phyloP scores from a whole-genome alignment of 2,888 invertebrate species.

The Meiosimyza decipiens region DNA sequence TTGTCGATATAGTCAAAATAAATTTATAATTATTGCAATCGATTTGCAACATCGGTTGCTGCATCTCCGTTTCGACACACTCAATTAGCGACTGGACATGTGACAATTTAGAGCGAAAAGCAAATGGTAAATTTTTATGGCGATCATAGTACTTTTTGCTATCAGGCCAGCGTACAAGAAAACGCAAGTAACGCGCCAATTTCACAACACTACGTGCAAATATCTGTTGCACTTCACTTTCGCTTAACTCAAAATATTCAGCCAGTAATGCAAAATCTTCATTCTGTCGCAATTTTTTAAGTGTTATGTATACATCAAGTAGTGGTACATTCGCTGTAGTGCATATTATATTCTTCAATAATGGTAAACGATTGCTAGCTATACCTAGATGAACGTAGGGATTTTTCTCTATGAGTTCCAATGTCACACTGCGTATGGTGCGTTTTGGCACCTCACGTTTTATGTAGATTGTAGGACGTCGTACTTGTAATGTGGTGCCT shows the following conservation, averaged over 20 bases:
- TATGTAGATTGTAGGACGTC: constrained; percentile 60
- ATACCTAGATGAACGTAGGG: constrained; percentile 60
- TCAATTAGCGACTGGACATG: constrained; percentile 65
- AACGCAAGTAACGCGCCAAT: constrained; percentile 60
- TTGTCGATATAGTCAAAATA: constrained; percentile 62
- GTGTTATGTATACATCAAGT: constrained; percentile 61
- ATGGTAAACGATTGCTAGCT: constrained; percentile 51
- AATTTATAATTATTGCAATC: constrained; percentile 63
- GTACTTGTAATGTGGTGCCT: constrained; percentile 45
- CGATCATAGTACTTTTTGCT: constrained; percentile 63
- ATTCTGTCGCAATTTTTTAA: constrained; percentile 63
- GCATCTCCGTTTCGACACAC: constrained; percentile 64
- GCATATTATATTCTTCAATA: constrained; percentile 62
- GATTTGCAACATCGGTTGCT: constrained; percentile 53
- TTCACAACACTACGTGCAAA: constrained; percentile 58
- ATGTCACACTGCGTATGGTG: constrained; percentile 60
- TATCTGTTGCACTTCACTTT: constrained; percentile 58
- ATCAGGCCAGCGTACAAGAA: constrained; percentile 64
- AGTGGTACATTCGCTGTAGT: constrained; percentile 56
- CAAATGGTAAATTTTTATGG: constrained; percentile 62
- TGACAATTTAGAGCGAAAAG: constrained; percentile 61
- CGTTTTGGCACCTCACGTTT: constrained; percentile 60
- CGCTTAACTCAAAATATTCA: constrained; percentile 61
- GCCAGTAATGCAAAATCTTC: constrained; percentile 61
- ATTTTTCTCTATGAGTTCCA: constrained; percentile 61